phyloP scores from a whole-genome alignment of 2,888 invertebrate species.

The Phyllotreta striolata region DNA sequence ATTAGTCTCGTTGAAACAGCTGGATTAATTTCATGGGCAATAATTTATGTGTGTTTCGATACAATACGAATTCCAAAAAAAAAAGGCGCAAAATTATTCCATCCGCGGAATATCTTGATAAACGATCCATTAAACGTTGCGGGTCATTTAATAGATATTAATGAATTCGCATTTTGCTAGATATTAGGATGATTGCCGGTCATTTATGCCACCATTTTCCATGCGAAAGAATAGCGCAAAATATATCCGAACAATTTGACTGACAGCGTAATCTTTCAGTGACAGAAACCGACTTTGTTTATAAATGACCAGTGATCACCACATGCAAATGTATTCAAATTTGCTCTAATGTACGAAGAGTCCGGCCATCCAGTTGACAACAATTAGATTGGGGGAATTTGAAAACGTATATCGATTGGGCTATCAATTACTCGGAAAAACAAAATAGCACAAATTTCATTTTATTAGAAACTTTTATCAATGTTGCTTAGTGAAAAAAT shows the following conservation, averaged over 20 bases:
- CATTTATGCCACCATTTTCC: slow-evolving; percentile 45
- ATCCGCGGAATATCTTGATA: slow-evolving; percentile 33
- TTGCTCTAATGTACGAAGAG: slow-evolving; percentile 51
- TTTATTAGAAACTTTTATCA: neutral
- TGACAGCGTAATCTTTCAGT: slow-evolving; percentile 61
- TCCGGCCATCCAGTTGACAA: slow-evolving; percentile 46
- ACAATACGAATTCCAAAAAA: too few species aligned
- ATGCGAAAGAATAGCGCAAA: slow-evolving; percentile 51
- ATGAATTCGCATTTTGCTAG: slow-evolving; percentile 44
- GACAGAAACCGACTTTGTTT: slow-evolving; percentile 59
- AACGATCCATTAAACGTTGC: slow-evolving; percentile 32
- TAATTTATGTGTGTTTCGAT: too few species aligned
- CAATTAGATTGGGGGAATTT: slow-evolving; percentile 41
- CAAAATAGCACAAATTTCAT: slow-evolving; percentile 3
- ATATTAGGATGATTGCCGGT: slow-evolving; percentile 48
- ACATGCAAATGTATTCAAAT: slow-evolving; percentile 62
- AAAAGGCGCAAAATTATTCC: neutral
- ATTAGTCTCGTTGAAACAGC: too few species aligned
- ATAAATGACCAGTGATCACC: slow-evolving; percentile 60
- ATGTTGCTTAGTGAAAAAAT: neutral
- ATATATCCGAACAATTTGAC: slow-evolving; percentile 57
- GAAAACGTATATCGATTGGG: slow-evolving; percentile 27
- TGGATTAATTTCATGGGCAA: too few species aligned
- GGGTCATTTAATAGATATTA: slow-evolving; percentile 47
- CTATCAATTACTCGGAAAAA: slow-evolving; percentile 17